phyloP scores from a whole-genome alignment of 2,888 invertebrate genomes.

The Harpalus rubripes region DNA sequence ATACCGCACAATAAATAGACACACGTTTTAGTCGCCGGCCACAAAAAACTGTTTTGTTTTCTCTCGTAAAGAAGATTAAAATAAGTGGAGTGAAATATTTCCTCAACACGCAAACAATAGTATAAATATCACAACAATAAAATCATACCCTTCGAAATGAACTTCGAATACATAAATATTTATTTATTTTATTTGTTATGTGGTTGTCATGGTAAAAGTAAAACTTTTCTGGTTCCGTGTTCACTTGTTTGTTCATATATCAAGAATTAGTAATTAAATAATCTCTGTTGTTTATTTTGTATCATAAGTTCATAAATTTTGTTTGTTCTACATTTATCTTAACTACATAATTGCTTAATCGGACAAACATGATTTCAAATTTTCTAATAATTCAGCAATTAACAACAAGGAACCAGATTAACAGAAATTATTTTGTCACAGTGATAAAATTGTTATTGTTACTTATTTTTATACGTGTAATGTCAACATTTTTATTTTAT shows the following conservation, averaged over 20 bases:
- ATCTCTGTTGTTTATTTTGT: not conserved
- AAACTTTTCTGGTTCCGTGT: not conserved
- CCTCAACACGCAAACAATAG: conserved; percentile 17
- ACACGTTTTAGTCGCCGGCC: conserved; percentile 48
- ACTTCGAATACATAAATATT: too few species aligned
- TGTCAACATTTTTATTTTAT: too few species aligned
- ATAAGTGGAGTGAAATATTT: conserved; percentile 16
- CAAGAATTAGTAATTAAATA: conserved; percentile 4
- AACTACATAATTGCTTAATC: conserved; percentile 6
- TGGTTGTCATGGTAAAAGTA: not conserved
- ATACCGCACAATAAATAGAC: conserved; percentile 60
- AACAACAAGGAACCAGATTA: not conserved
- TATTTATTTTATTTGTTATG: too few species aligned
- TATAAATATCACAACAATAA: conserved; percentile 31
- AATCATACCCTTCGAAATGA: not conserved
- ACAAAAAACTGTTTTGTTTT: conserved; percentile 55
- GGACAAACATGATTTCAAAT: not conserved
- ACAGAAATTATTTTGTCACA: not conserved
- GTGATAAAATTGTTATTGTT: not conserved
- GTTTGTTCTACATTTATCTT: not conserved
- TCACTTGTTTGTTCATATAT: not conserved
- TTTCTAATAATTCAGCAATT: not conserved
- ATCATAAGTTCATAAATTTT: not conserved
- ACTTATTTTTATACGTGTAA: too few species aligned
- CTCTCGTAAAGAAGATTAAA: conserved; percentile 39